phyloP scores from a whole-genome alignment of 2,113 vertebrate genomes.

The Mola mola region DNA sequence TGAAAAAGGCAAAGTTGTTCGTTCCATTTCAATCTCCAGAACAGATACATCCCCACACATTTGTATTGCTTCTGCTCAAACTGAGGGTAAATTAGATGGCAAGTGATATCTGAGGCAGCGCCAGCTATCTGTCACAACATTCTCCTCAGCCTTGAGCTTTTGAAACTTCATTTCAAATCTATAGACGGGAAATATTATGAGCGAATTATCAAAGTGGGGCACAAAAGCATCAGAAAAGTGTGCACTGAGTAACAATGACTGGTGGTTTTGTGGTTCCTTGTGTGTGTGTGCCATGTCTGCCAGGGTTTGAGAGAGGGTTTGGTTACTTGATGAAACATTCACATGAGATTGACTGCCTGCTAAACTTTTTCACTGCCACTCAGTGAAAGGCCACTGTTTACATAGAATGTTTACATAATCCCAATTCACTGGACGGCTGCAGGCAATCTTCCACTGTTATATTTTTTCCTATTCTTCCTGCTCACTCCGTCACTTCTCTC shows the following conservation, averaged over 20 bases:
- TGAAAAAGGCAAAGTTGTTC: constrained; percentile 28
- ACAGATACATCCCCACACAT: constrained; percentile 41
- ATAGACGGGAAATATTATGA: constrained; percentile 13
- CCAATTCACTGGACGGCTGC: constrained; percentile 63
- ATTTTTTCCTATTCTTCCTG: constrained; percentile 27
- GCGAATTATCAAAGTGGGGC: constrained; percentile 34
- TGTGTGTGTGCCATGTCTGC: background rate
- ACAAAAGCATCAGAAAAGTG: constrained; percentile 7
- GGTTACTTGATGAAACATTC: constrained; percentile 64
- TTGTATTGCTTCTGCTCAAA: constrained; percentile 51
- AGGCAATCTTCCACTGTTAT: constrained; percentile 66
- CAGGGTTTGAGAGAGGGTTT: constrained; percentile 55
- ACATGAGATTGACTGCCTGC: constrained; percentile 61
- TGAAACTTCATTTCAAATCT: constrained; percentile 40
- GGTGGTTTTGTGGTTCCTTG: constrained; percentile 17
- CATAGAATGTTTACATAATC: constrained; percentile 76
- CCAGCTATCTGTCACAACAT: constrained; percentile 30
- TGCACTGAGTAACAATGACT: constrained; percentile 34
- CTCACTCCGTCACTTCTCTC: constrained; percentile 35
- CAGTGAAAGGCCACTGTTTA: constrained; percentile 58
- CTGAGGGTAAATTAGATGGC: constrained; percentile 41
- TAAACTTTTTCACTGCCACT: constrained; percentile 56
- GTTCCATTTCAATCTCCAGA: constrained; percentile 52
- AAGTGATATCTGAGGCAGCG: constrained; percentile 33
- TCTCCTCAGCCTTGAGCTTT: constrained; percentile 15